phyloP scores from a whole-genome alignment of 2,888 invertebrate genomes.

The Orgyia antiqua region DNA sequence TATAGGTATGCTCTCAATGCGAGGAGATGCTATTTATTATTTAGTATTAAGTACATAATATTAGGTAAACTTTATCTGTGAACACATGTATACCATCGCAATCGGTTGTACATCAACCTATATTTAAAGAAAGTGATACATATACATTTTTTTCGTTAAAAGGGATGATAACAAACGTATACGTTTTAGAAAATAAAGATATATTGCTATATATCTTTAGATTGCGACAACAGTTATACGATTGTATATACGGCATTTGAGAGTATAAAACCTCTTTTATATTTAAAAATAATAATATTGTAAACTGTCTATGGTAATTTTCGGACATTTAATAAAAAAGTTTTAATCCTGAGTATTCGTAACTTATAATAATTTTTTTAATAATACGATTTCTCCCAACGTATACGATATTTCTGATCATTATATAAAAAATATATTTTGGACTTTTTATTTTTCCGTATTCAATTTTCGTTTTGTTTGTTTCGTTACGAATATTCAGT shows the following conservation, averaged over 20 bases:
- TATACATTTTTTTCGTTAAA: slow-evolving; percentile 69
- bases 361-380: slow-evolving; percentile 7
- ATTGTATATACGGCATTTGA: slow-evolving; percentile 71
- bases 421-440: slow-evolving; percentile 16
- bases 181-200: slow-evolving; percentile 79
- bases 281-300: slow-evolving; percentile 70
- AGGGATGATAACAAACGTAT: slow-evolving; percentile 83
- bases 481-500: slow-evolving; percentile 34
- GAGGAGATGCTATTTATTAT: slow-evolving; percentile 76
- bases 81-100: slow-evolving; percentile 72
- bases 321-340: slow-evolving; percentile 50
- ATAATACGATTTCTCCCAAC: slow-evolving; percentile 14
- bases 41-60: slow-evolving; percentile 69
- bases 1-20: slow-evolving; percentile 63
- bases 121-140: slow-evolving; percentile 59
- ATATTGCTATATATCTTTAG: slow-evolving; percentile 67
- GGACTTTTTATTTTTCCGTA: slow-evolving; percentile 18
- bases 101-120: slow-evolving; percentile 58
- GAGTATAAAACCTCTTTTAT: slow-evolving; percentile 71
- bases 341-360: slow-evolving; percentile 35
- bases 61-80: slow-evolving; percentile 69
- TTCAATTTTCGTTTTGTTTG: slow-evolving; percentile 19
- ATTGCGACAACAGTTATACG: slow-evolving; percentile 72
- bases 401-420: slow-evolving; percentile 29
- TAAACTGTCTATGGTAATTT: slow-evolving; percentile 69